Evolutionary conservation across 2,888 invertebrate species (phyloP).

Genomic region (Drosophila paramelanica): DNA sequence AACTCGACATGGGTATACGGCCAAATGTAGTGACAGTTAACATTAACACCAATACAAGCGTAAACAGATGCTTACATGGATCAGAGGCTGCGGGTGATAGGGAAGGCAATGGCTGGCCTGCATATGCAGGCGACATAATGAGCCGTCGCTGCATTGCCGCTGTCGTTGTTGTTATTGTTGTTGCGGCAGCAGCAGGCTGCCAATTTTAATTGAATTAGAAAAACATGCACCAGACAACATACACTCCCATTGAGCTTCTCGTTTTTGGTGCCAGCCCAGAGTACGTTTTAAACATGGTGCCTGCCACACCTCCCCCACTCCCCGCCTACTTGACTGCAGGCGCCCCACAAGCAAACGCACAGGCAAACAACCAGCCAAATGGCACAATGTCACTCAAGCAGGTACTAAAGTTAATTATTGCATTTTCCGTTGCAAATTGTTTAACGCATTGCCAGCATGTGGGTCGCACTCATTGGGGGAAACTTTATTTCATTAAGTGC

Average conservation of each 20-base stretch:
- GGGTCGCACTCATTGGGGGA: conserved; percentile 31
- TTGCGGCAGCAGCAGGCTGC: conserved; percentile 41
- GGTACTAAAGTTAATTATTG: conserved; percentile 83
- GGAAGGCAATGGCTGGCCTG: conserved; percentile 4
- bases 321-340: neutral
- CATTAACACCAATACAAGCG: conserved; percentile 78
- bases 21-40: conserved; percentile 74
- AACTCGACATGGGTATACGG: conserved; percentile 18
- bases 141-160: conserved; percentile 39
- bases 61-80: conserved; percentile 60
- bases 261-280: conserved; percentile 35
- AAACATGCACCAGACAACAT: conserved; percentile 49
- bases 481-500: conserved; percentile 73
- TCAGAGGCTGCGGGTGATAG: neutral
- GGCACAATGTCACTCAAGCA: conserved; percentile 79
- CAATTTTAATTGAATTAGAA: conserved; percentile 81
- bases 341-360: conserved; percentile 8
- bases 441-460: conserved; percentile 77
- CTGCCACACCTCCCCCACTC: neutral
- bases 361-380: conserved; percentile 42
- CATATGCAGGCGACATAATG: conserved; percentile 63
- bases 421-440: conserved; percentile 82
- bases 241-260: conserved; percentile 34
- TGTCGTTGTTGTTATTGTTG: conserved; percentile 18
- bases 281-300: conserved; percentile 2